Evolutionary conservation across 92 coral and sea anemone species (phyloP).

Genomic region (Umimayanthus chanpuru): DNA sequence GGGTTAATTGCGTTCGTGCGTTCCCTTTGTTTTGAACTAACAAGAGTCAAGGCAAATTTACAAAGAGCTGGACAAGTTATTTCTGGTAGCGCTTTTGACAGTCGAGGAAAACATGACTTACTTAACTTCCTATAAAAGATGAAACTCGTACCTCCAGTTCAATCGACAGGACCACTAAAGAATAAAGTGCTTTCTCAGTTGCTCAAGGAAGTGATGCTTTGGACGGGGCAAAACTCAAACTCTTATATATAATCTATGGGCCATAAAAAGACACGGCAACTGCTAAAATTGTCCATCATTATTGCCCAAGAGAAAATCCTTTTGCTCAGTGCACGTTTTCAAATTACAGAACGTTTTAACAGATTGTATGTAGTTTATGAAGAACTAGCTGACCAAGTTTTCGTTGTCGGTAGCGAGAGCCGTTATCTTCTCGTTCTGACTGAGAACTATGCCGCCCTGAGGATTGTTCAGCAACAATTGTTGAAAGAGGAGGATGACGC

Average conservation of each 20-base stretch:
- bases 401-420: conserved; percentile 65
- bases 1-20: too few relatives aligned
- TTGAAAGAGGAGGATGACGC: conserved; percentile 57
- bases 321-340: too few relatives aligned
- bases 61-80: too few relatives aligned
- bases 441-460: conserved; percentile 86
- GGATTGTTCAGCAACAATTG: conserved; percentile 68
- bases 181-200: too few relatives aligned
- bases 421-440: conserved; percentile 85
- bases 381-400: neutral
- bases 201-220: neutral
- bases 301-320: neutral
- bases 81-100: too few relatives aligned
- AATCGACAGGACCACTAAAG: neutral
- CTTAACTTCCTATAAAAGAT: too few relatives aligned
- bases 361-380: neutral
- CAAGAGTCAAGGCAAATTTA: too few relatives aligned
- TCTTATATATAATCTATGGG: neutral
- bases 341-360: too few relatives aligned
- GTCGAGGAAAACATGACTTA: too few relatives aligned
- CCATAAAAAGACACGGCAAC: too few relatives aligned
- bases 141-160: too few relatives aligned
- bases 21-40: too few relatives aligned
- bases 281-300: neutral
- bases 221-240: neutral